phyloP scores from a whole-genome alignment of 2,888 invertebrate genomes.

The Dynastes tityus region DNA sequence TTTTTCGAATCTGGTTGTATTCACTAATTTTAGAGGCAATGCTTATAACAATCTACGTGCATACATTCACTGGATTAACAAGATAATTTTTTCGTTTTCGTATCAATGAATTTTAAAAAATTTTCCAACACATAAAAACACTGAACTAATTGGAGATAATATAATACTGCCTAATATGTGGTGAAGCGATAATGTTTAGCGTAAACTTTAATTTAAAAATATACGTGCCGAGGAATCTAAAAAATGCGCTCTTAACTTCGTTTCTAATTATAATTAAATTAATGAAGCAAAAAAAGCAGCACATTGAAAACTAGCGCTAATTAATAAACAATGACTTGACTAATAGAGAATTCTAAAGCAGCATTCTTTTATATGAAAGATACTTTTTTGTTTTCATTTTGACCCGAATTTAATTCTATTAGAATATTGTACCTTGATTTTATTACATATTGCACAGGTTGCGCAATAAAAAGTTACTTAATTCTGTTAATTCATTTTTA shows the following conservation, averaged over 20 bases:
- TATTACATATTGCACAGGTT: too few relatives aligned
- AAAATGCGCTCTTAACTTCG: conserved; percentile 38
- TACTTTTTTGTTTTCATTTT: background rate
- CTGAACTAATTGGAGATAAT: too few relatives aligned
- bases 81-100: too few relatives aligned
- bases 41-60: too few relatives aligned
- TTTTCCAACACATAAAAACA: too few relatives aligned
- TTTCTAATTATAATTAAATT: conserved; percentile 45
- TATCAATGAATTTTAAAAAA: too few relatives aligned
- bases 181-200: background rate
- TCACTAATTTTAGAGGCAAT: too few relatives aligned
- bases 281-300: conserved; percentile 22
- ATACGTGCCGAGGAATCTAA: background rate
- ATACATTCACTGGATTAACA: too few relatives aligned
- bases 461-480: too few relatives aligned
- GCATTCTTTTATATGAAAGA: conserved; percentile 3
- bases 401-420: background rate
- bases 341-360: conserved; percentile 12
- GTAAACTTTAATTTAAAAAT: conserved; percentile 2
- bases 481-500: too few relatives aligned
- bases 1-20: too few relatives aligned
- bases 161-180: background rate
- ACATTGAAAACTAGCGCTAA: conserved; percentile 27
- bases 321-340: conserved; percentile 43
- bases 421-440: background rate